A percentile compares a stretch with the other conserved stretches of the same genome.
phyloP scores from a whole-genome alignment of 2,113 vertebrate genomes.

The Gadus macrocephalus region DNA sequence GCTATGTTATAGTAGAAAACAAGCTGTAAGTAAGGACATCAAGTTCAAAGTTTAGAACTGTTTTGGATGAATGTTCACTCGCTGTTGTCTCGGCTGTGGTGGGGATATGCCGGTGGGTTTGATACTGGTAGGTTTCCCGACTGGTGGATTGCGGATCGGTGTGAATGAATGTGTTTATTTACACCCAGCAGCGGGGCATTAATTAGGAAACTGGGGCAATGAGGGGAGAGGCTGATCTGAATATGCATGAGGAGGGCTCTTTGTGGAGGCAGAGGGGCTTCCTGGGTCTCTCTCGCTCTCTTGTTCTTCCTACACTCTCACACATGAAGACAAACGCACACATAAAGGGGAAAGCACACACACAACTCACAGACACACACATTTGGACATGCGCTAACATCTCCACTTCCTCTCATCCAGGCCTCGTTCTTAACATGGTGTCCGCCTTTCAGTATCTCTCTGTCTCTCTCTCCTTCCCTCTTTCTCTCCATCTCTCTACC shows the following conservation, averaged over 20 bases:
- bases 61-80: slow-evolving; percentile 7
- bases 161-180: slow-evolving; percentile 65
- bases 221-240: slow-evolving; percentile 65
- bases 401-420: slow-evolving; percentile 42
- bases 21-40: too few species aligned
- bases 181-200: slow-evolving; percentile 60
- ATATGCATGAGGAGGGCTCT: slow-evolving; percentile 68
- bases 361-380: neutral
- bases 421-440: slow-evolving; percentile 32
- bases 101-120: too few species aligned
- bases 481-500: slow-evolving; percentile 45
- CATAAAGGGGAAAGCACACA: neutral
- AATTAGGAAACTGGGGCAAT: slow-evolving; percentile 69
- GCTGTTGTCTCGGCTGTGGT: neutral
- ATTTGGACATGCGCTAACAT: slow-evolving; percentile 24
- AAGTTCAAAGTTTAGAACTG: too few species aligned
- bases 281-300: slow-evolving; percentile 22
- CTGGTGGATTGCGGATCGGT: too few species aligned
- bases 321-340: slow-evolving; percentile 6
- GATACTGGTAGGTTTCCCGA: slow-evolving; percentile 9
- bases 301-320: slow-evolving; percentile 8
- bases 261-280: slow-evolving; percentile 51
- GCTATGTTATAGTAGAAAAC: too few species aligned
- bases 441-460: slow-evolving; percentile 35
- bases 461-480: slow-evolving; percentile 28